Base-by-base conservation (phyloP, 2,888 invertebrate species). In the Rotaria macrura region DNA sequence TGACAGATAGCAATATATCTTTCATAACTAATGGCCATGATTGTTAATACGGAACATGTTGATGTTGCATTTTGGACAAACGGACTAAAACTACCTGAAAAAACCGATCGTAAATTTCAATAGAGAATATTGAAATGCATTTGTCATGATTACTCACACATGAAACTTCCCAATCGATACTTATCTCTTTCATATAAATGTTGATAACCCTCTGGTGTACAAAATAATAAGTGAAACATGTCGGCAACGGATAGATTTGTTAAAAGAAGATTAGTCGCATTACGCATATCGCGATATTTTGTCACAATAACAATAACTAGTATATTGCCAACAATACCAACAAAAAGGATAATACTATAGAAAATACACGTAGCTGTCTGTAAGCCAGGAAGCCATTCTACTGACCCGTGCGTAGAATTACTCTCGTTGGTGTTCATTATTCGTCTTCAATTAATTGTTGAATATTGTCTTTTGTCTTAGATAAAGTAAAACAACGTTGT, bases 21-120 rank as follows among this genome's bases (percentile, higher is more conserved):
- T 43, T 79, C 79, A 43, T 79, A 79, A 43, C 79, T 79, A 5
- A 79, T 79, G 2, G 43, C 79, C 79, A 79, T 79, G 7, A 79
- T 79, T n/a, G 43, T 79, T n/a, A 79, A n/a, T 14, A 79, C 79
- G 12, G 79, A 79, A 43, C 79, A 79, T 79, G 79, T 79, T 43
- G 43, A 40, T 40, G 79, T 79, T n/a, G 20, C 79, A 79, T 43
- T 79, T 79, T 79, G 79, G 1, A 79, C 43, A 79, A 79, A 79
- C n/a, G 79, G 79, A 43, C 43, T 34, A 14, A 79, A 79, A 25
- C 79, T 40, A 79, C 79, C 79, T 79, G 38, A 38, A 79, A 79
- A 79, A 1, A 25, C 38, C 7, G 29, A 57, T 1, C 2, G 2
- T 17, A 14, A 29, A 34, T 34, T 20, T 34, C 29, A 49, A 49